Evolutionary conservation across 2,797 vertebrate genomes (phyloP), one percentile per base, ranked within the genome.

Genomic region (Phalanger gymnotis): DNA sequence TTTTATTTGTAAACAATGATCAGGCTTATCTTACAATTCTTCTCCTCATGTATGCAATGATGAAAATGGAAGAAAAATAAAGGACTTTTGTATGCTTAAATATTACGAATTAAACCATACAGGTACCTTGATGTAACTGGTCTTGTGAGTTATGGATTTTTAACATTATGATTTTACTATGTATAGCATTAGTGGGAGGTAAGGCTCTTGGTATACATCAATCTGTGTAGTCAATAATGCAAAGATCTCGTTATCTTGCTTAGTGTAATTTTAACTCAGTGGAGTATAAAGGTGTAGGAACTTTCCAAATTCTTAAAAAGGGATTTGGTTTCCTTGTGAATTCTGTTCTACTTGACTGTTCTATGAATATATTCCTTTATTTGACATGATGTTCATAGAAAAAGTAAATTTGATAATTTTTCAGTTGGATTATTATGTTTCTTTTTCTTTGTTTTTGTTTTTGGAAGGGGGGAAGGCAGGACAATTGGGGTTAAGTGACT

Each of bases 361-460:
- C 1, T 66, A 92, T 58, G 10, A 53, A 1, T 92, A 0, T 1
- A 57, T 93, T 95, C 5, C 89, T 51, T 95, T 96, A 91, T 0
- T 6, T 94, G 34, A 25, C 5, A 90, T 94, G 27, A 92, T 90
- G 27, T 95, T 53, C 30, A 90, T 54, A 54, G 6, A 52, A 94
- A 95, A 57, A 31, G 16, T 93, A 95, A 56, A n/a, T 0, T 52
- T 93, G 1, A 27, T 89, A 10, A 51, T 54, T 66, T 92, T 92
- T 87, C n/a, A 93, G 51, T 13, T 92, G 93, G 91, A 31, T 28
- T 94, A 92, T 73, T 57, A n/a, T 89, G 55, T 34, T 95, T 93
- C 13, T 55, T 93, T 92, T 22, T 73, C n/a, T n/a, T n/a, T n/a
- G n/a, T n/a, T n/a, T n/a, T n/a, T n/a, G n/a, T n/a, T n/a, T n/a